Evolutionary conservation across 2,797 vertebrate species (phyloP), one percentile per base, ranked within the genome.

Genomic region (Megalops cyprinoides): DNA sequence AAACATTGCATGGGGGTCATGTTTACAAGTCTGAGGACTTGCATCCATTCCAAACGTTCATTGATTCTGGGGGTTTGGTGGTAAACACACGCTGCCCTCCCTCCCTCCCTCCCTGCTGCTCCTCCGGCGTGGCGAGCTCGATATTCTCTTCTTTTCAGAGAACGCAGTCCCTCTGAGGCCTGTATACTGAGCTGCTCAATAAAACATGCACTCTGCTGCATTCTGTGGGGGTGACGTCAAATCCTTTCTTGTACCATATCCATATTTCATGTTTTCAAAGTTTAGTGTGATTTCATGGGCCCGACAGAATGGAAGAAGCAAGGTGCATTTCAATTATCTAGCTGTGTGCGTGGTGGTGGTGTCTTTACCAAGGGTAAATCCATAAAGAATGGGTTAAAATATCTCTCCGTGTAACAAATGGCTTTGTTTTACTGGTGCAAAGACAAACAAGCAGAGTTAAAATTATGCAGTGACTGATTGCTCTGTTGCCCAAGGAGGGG

Each of bases 141-240:
- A 62, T 56, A 49, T 78, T 25, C 82, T 85, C 67, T n/a, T 55
- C 25, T 79, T 73, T 69, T 86, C 85, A 75, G 65, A 74, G 58
- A 49, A 31, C 46, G 76, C 74, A 73, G 55, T 84, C 87, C 78
- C 79, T 86, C 84, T 69, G 88, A 92, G 89, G 90, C 87, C 90
- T 89, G 87, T n/a, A n/a, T 86, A 90, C 83, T 87, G 85, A 89
- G 87, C 87, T 86, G 85, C 88, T 94, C 90, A 94, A 94, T 93
- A 94, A 94, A 94, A 93, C 87, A 94, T 94, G 90, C 7, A 58
- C 84, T 87, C 87, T 87, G 82, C 87, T 91, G 91, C 87, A 89
- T 91, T 91, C 90, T 90, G 87, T 15, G 15, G 62, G 85, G 81
- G 87, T 91, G 87, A 87, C 85, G 73, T 93, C 90, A 92, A 91